Conservation (phyloP, 2,113 vertebrate genomes). For the Chionis minor region DNA sequence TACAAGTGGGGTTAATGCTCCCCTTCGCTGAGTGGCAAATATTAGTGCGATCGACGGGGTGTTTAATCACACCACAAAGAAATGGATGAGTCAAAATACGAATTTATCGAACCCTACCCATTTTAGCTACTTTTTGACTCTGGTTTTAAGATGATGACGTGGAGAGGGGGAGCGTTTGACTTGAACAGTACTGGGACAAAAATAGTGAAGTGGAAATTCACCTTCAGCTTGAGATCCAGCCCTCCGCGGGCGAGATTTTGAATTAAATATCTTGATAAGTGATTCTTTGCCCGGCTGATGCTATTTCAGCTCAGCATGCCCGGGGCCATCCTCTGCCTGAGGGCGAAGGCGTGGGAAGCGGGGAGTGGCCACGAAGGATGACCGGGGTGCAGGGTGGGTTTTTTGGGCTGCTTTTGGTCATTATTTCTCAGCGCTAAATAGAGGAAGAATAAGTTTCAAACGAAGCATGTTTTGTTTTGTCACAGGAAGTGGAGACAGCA, state of each 20-base stretch:
- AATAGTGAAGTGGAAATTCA: constrained; percentile 29
- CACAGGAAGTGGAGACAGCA: constrained; percentile 56
- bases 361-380: accelerated
- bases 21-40: background rate
- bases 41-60: background rate
- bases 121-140: background rate
- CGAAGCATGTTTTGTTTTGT: constrained; percentile 42
- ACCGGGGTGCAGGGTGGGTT: background rate
- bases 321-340: background rate
- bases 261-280: no score
- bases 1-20: background rate
- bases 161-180: background rate
- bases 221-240: background rate
- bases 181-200: background rate
- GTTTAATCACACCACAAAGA: background rate
- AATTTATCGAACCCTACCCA: background rate
- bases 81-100: background rate
- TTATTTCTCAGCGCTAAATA: background rate
- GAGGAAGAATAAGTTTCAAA: constrained; percentile 51
- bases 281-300: background rate
- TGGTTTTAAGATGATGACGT: background rate
- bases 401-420: background rate
- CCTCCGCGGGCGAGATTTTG: background rate
- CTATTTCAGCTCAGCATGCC: background rate
- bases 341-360: background rate